Base-by-base conservation (phyloP, 2,113 vertebrate genomes). In the Antennarius striatus region DNA sequence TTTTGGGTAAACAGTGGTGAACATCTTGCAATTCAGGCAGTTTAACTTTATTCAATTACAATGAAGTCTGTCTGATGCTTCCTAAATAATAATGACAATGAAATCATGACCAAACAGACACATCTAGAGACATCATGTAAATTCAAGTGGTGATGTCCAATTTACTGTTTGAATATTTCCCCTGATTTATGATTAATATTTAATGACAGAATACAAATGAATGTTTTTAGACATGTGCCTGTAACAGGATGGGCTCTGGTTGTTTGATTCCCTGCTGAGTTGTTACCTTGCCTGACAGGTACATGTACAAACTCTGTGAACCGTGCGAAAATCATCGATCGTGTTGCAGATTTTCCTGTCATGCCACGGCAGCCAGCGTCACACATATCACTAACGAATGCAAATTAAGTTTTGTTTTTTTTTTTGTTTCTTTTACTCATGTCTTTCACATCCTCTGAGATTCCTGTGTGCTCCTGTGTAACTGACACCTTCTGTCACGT, bases 301-400 rank as follows among this genome's bases (percentile, higher is more conserved):
- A 73, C 79, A 80, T 57, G 77, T 77, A 66, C 70, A 74, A 71
- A 82, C 77, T 56, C 77, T 79, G 30, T 77, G 84, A 82, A 75
- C 80, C 77, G 11, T 58, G 61, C 55, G 60, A 65, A 50, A 54
- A 48, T 63, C 64, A 50, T 57, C 32, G 32, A 81, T 63, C 6
- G 36, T 62, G 56, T 40, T 73, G 52, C 57, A 63, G 65, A 66
- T 63, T 65, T 74, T 53, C 50, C 63, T 52, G 57, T 66, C 7
- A n/a, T 49, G n/a, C 30, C 43, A 13, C 63, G 71, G 66, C 56
- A 75, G 28, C 58, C 49, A 45, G n/a, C 16, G 5, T 32, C 70
- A 61, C 63, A 73, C 39, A 77, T 63, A 61, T 46, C 46, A 43
- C 55, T 74, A 82, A 84, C 73, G 61, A 83, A 87, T 82, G 79